Evolutionary conservation across 2,113 vertebrate species (phyloP).

Genomic region (Buteo buteo): DNA sequence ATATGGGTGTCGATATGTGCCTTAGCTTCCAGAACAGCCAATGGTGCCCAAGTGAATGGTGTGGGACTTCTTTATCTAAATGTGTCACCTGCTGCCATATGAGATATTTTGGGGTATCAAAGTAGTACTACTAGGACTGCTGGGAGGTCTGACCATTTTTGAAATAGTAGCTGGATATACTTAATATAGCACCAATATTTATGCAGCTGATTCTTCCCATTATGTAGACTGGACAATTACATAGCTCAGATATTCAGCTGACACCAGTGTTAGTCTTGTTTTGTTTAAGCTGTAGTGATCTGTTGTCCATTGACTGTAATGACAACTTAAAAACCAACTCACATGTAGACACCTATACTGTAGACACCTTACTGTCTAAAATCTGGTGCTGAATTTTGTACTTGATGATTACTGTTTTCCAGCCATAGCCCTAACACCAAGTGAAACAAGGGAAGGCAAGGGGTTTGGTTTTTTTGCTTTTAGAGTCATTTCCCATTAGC

Average conservation of each 20-base stretch:
- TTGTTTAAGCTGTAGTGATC: background rate
- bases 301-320: background rate
- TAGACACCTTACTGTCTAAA: background rate
- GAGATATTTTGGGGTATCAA: background rate
- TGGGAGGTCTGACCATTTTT: background rate
- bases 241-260: background rate
- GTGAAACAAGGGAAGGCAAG: background rate
- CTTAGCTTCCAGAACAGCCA: background rate
- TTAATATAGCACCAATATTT: background rate
- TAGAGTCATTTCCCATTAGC: background rate
- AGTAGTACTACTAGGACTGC: background rate
- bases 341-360: accelerated
- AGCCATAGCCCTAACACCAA: background rate
- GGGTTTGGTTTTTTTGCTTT: accelerated
- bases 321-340: background rate
- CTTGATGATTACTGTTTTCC: background rate
- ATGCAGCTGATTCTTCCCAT: background rate
- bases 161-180: background rate
- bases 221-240: background rate
- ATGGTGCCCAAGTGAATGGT: background rate
- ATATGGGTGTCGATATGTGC: background rate
- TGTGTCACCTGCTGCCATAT: background rate
- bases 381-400: background rate
- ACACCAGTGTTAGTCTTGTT: background rate
- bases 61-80: background rate